A percentile compares a stretch with the other conserved stretches of the same genome.
These are phyloP conservation scores for Drosophila stalkeri DNA, from an alignment of 2,888 invertebrate genomes.

Conservation along the genomic window DNA sequence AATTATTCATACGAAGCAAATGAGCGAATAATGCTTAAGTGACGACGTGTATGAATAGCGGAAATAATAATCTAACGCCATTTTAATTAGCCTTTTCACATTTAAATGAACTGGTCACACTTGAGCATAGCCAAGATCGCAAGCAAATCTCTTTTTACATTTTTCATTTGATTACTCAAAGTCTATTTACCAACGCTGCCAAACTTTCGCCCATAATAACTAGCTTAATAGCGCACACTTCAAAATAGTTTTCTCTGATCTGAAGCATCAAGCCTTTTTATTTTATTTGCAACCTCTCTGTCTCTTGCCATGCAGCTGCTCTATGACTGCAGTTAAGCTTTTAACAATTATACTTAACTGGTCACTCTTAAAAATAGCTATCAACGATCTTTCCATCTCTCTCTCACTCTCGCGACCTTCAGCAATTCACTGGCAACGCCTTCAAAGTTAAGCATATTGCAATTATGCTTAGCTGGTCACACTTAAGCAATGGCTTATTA, in stretches of 20 bases:
- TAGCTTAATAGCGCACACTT: not conserved
- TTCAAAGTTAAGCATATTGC: slow-evolving; percentile 10
- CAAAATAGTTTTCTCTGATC: not conserved
- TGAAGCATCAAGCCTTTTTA: not conserved
- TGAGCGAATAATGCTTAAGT: no score
- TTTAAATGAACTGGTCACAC: not conserved
- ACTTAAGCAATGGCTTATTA: slow-evolving; percentile 19
- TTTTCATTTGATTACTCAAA: no score
- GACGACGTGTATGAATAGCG: not conserved
- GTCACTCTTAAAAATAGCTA: slow-evolving; percentile 16
- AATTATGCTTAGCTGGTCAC: slow-evolving; percentile 25
- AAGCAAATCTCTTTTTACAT: no score
- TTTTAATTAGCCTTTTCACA: not conserved
- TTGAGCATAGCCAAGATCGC: not conserved
- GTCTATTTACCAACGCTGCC: no score
- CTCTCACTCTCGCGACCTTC: no score
- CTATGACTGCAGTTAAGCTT: not conserved
- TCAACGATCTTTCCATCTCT: not conserved
- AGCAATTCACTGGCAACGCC: not conserved
- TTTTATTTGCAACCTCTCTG: not conserved
- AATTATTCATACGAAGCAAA: not conserved
- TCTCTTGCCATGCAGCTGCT: no score
- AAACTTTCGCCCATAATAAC: not conserved
- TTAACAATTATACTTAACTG: slow-evolving; percentile 20
- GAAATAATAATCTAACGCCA: not conserved